Conservation (phyloP, 1,140 invertebrate species). For the Leptinotarsa undecemlineata region DNA sequence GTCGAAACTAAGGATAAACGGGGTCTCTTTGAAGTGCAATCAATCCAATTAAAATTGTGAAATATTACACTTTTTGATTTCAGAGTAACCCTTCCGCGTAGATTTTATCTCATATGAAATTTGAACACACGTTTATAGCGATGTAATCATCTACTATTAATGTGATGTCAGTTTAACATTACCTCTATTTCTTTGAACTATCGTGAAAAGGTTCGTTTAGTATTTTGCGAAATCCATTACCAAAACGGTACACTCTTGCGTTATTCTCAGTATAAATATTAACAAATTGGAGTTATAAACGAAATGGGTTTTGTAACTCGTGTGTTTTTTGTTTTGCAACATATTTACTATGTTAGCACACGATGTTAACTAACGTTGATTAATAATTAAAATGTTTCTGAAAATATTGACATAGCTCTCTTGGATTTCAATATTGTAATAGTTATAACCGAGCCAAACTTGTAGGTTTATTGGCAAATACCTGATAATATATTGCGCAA, state of each 20-base stretch:
- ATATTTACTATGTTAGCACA: conserved; percentile 26
- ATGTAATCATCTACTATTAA: neutral
- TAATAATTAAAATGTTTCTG: conserved; percentile 16
- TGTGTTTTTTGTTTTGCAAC: conserved; percentile 25
- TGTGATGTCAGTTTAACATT: neutral
- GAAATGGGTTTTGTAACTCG: conserved; percentile 24
- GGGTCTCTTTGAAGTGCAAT: no score
- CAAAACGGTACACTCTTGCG: conserved; percentile 22
- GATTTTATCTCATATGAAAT: neutral
- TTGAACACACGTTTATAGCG: neutral
- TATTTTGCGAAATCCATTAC: conserved; percentile 20
- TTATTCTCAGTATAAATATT: conserved; percentile 24
- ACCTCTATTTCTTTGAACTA: conserved; percentile 1
- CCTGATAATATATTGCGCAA: neutral
- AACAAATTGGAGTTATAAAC: conserved; percentile 27
- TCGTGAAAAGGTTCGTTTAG: conserved; percentile 2
- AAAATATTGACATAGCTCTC: conserved; percentile 12
- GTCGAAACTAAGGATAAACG: no score
- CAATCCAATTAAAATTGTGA: no score
- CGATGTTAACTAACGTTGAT: conserved; percentile 25
- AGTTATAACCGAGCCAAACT: neutral
- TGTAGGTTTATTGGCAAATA: neutral
- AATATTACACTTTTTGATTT: neutral
- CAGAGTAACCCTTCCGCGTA: neutral
- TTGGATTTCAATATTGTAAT: conserved; percentile 1